These are phyloP conservation scores for Salvator merianae DNA, from an alignment of 2,113 vertebrate species.

Conservation along the genomic window DNA sequence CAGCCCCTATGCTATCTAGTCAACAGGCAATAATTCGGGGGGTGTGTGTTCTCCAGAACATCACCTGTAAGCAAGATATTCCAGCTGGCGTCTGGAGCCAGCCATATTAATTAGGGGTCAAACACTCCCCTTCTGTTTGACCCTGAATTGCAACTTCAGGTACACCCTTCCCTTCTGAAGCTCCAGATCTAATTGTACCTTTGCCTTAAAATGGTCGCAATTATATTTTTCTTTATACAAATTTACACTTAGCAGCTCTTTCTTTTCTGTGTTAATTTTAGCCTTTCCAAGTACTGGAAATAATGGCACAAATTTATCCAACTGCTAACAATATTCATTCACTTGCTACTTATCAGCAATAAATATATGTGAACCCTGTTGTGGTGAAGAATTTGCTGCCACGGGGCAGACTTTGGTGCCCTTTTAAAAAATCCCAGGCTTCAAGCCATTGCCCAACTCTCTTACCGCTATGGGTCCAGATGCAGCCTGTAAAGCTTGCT, in stretches of 20 bases:
- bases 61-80: too few species aligned
- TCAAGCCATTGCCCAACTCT: slow-evolving; percentile 62
- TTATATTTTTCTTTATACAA: background rate
- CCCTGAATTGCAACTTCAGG: background rate
- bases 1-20: too few species aligned
- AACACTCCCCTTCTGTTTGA: too few species aligned
- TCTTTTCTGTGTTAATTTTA: background rate
- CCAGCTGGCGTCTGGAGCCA: too few species aligned
- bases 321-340: slow-evolving; percentile 1
- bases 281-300: background rate
- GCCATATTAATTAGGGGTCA: too few species aligned
- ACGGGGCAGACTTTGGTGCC: slow-evolving; percentile 38
- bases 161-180: too few species aligned
- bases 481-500: slow-evolving; percentile 74
- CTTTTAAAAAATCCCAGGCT: slow-evolving; percentile 42
- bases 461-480: slow-evolving; percentile 73
- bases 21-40: too few species aligned
- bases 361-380: slow-evolving; percentile 49
- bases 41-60: too few species aligned
- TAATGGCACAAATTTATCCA: background rate
- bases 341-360: slow-evolving; percentile 53
- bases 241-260: too few species aligned
- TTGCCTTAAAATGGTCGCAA: background rate
- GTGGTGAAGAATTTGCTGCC: slow-evolving; percentile 61
- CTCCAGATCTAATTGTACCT: background rate